Percentiles rank a stretch among this genome's conserved stretches.
These are phyloP conservation scores for Ictidomys tridecemlineatus DNA, from an alignment of 2,113 vertebrate genomes.

Conservation along the genomic window DNA sequence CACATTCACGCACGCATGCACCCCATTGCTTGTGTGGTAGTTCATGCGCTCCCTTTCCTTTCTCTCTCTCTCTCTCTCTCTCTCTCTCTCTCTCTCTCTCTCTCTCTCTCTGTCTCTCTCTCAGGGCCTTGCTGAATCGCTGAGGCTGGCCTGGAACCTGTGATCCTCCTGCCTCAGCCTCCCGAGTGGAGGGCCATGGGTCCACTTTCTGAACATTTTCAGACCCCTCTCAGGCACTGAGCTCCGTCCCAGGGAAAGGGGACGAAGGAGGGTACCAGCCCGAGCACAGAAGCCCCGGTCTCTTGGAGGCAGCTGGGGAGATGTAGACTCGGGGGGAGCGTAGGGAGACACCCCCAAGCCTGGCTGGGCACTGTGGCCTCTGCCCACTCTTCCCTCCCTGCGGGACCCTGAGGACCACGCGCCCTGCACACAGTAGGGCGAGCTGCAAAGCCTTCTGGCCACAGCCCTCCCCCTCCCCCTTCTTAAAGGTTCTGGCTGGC, in stretches of 20 bases:
- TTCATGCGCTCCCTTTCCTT: no score
- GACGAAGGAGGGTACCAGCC: background rate
- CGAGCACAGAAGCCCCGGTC: background rate
- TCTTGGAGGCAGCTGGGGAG: background rate
- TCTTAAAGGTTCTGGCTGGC: background rate
- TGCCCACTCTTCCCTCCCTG: background rate
- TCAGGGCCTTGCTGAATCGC: no score
- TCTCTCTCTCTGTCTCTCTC: no score
- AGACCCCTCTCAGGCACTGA: background rate
- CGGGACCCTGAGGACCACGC: accelerated
- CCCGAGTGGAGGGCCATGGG: no score
- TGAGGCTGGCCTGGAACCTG: no score
- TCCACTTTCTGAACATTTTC: no score
- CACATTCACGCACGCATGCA: no score
- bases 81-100: no score
- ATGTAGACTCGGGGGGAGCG: background rate
- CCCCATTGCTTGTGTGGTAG: no score
- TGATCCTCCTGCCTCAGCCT: no score
- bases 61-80: no score
- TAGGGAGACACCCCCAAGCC: background rate
- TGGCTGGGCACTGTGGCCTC: background rate
- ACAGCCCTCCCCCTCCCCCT: background rate
- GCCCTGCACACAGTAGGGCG: background rate
- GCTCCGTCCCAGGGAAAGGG: background rate
- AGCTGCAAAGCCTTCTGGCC: background rate